Base-by-base conservation (phyloP, 1,140 invertebrate genomes). In the Popillia japonica region DNA sequence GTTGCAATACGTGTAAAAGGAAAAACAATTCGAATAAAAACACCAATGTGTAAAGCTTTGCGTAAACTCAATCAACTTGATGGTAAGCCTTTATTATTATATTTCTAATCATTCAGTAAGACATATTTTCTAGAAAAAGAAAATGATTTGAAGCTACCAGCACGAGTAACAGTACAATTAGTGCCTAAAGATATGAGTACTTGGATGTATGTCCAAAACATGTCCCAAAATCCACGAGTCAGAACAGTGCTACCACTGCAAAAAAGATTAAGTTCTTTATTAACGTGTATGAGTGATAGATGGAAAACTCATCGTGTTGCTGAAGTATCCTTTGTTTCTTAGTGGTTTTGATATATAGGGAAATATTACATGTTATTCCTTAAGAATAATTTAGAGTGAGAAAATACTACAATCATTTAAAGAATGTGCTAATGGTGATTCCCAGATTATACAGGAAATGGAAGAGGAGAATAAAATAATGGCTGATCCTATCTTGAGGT, bases 181-280 rank as follows among this genome's bases (percentile, higher is more conserved):
- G 88, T 90, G 72, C 96, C 97, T 8, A 91, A 91, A 78, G 92
- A 92, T 79, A 94, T 94, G 86, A 88, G 90, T 80, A 92, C 95
- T 20, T 98, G 96, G 93, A 89, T 93, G 79, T 90, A 92, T 80
- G 96, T 98, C 10, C 96, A 98, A 85, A 90, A 90, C 6, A 85
- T 95, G 48, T 93, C 96, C 0, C 96, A 98, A 88, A 98, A 98
- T 91, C 97, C 97, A n/a, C 90, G 96, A 79, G 89, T 96, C 6
- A 89, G 92, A 40, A 90, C 93, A 40, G 88, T 91, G n/a, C 86
- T 95, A 23, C 91, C 94, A 8, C 89, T 96, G 72, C 94, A 96
- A 81, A 92, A 94, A 78, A 90, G 92, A 20, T 87, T 97, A 3
- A 89, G 91, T 9, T 90, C 90, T 64, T 87, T 97, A 20, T 89